phyloP scores from a whole-genome alignment of 2,888 invertebrate species.

The Embidobia sp. region DNA sequence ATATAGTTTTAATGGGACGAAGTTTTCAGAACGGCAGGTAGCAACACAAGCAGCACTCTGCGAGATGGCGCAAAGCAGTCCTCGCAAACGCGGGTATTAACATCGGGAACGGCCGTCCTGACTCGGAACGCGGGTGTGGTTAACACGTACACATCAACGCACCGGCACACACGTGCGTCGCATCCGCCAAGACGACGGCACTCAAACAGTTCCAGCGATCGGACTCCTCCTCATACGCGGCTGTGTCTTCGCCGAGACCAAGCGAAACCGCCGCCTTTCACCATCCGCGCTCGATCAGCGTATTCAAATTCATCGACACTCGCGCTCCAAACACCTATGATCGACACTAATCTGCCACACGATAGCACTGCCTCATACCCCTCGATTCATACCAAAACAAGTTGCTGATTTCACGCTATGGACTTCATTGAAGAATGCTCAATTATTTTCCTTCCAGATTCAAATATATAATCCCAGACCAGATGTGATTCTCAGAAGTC shows the following conservation, averaged over 20 bases:
- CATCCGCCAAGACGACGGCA: slow-evolving; percentile 44
- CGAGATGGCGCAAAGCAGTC: too few species aligned
- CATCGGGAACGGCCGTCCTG: slow-evolving; percentile 65
- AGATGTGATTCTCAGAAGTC: too few species aligned
- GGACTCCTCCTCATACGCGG: background rate
- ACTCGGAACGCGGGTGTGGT: slow-evolving; percentile 60
- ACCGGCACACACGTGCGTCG: slow-evolving; percentile 47
- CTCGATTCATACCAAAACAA: slow-evolving; percentile 12
- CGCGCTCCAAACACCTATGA: slow-evolving; percentile 50
- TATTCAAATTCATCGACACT: slow-evolving; percentile 50
- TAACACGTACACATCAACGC: slow-evolving; percentile 53
- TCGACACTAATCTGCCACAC: slow-evolving; percentile 56
- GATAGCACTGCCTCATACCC: background rate
- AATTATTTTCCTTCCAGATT: too few species aligned
- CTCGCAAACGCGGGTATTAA: slow-evolving; percentile 63
- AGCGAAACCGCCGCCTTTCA: slow-evolving; percentile 51
- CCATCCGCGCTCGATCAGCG: slow-evolving; percentile 43
- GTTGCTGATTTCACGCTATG: too few species aligned
- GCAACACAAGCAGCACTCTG: too few species aligned
- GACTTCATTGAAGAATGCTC: too few species aligned
- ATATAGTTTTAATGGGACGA: too few species aligned
- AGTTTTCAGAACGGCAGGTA: too few species aligned
- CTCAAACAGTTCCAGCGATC: slow-evolving; percentile 29
- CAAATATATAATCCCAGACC: too few species aligned
- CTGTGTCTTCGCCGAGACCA: slow-evolving; percentile 29